Base-by-base conservation (phyloP, 2,797 vertebrate genomes). In the Chromobotia macracanthus region DNA sequence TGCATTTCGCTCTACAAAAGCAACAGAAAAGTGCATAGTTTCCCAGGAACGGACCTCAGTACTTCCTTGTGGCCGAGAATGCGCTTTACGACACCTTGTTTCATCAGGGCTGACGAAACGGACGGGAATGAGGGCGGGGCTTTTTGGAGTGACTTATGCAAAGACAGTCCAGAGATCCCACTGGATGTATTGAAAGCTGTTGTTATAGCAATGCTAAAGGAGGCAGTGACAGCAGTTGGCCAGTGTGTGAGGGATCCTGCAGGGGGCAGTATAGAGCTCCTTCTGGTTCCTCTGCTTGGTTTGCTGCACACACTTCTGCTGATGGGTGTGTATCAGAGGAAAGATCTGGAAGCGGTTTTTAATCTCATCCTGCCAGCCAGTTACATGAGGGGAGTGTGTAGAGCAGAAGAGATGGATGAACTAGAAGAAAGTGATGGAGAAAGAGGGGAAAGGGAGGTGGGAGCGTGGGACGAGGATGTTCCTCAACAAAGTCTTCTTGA, bases 261-360 rank as follows among this genome's bases (percentile, higher is more conserved):
- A 23, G 97, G 97, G 80, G 97, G 97, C 80, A 97, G 94, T 79
- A 90, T 95, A 2, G 95, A 98, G 85, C 94, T 96, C 85, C 89
- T 97, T 11, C 94, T 98, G 48, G 96, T 98, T 75, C 97, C 96
- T 19, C 91, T 97, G 63, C 94, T 99, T 85, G 94, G 93, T 78
- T 91, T 98, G 15, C 95, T 98, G 85, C 95, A 95, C 68, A 95
- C 92, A 0, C 91, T 98, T 11, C 88, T 99, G 35, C 95, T 96
- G 78, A 95, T 98, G 94, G 96, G 95, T 3, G 83, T 96, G 80
- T 95, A 97, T 86, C 91, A 91, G 64, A 95, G 94, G 7, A 93
- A 93, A 28, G 96, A 97, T 77, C 86, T 98, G 31, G 90, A 91
- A 25, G 92, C 91, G 75, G 94, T 97, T 67, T 87, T 99, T 53